Conservation (phyloP, 1,140 invertebrate genomes). For the Rhagoletis zephyria region DNA sequence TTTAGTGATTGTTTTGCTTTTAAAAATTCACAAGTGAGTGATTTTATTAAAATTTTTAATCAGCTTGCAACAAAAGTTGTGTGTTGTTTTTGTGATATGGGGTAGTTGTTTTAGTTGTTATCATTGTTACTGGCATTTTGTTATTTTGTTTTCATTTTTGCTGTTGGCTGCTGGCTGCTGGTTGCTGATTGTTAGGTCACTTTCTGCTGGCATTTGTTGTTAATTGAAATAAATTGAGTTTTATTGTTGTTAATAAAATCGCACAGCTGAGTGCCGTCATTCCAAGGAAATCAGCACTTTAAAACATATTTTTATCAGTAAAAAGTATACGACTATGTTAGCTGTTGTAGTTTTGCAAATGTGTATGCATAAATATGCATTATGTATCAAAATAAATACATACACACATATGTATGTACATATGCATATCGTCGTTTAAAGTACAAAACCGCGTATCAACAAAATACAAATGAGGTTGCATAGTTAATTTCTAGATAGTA, state of each 20-base stretch:
- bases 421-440: background rate
- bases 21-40: background rate
- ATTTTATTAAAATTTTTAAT: background rate
- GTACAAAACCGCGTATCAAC: too few species aligned
- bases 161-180: background rate
- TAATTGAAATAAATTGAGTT: slow-evolving; percentile 60
- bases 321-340: too few species aligned
- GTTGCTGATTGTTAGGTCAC: background rate
- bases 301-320: background rate
- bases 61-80: background rate
- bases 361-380: background rate
- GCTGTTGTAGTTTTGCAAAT: too few species aligned
- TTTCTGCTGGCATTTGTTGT: slow-evolving; percentile 55
- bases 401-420: background rate
- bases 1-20: background rate
- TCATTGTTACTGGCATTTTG: background rate
- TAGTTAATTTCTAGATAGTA: too few species aligned
- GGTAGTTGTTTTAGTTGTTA: background rate
- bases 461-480: too few species aligned
- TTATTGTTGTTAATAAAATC: slow-evolving; percentile 59
- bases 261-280: background rate
- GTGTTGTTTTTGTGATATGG: background rate
- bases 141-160: background rate
- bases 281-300: slow-evolving; percentile 27
- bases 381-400: background rate